A percentile compares a stretch with the other conserved stretches of the same genome.
phyloP scores from a whole-genome alignment of 2,113 vertebrate species.

The Panthera tigris region DNA sequence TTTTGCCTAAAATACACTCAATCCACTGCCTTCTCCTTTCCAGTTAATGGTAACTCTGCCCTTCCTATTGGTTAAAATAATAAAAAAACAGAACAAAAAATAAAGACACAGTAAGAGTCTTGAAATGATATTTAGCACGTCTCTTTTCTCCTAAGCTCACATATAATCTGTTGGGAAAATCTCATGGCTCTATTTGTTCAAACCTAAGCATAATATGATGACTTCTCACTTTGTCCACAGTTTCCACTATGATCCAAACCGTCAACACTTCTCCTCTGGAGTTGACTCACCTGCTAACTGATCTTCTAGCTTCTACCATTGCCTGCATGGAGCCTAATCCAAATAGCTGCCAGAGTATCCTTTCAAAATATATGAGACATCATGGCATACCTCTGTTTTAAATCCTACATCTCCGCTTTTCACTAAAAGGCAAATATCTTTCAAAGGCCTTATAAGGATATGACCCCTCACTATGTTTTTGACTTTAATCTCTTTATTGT shows the following conservation, averaged over 20 bases:
- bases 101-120: not conserved
- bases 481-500: not conserved
- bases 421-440: not conserved
- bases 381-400: not conserved
- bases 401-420: not conserved
- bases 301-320: not conserved
- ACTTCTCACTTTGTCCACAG: not conserved
- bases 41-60: not conserved
- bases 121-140: not conserved
- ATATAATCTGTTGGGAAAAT: not conserved
- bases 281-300: not conserved
- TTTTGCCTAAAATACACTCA: not conserved
- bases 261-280: not conserved
- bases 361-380: not conserved
- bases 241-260: not conserved
- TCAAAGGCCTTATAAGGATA: not conserved
- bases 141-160: not conserved
- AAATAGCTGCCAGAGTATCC: not conserved
- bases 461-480: not conserved
- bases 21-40: not conserved
- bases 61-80: not conserved
- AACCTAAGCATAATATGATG: not conserved
- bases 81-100: not conserved
- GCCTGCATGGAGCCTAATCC: not conserved
- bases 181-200: not conserved